phyloP scores from a whole-genome alignment of 2,888 invertebrate genomes.

The Eulithis prunata region DNA sequence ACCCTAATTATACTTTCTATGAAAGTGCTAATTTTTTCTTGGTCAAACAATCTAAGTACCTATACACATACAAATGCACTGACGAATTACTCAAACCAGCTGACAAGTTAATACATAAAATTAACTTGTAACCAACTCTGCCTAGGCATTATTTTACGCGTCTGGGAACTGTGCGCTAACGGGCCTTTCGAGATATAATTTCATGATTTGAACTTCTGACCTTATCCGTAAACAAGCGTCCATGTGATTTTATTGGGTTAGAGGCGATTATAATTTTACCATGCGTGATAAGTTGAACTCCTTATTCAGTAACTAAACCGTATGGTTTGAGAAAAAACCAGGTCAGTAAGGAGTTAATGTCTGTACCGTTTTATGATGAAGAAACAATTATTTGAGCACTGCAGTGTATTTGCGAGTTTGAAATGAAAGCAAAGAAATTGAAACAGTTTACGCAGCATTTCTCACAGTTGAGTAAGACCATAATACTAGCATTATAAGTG shows the following conservation, averaged over 20 bases:
- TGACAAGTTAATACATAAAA: constrained; percentile 40
- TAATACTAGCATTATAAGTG: constrained; percentile 47
- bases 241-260: constrained; percentile 45
- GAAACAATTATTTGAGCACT: constrained; percentile 34
- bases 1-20: constrained; percentile 43
- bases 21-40: constrained; percentile 24
- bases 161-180: constrained; percentile 36
- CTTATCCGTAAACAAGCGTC: constrained; percentile 49
- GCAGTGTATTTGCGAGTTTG: constrained; percentile 37
- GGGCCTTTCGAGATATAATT: constrained; percentile 42
- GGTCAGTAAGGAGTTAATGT: constrained; percentile 49
- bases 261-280: constrained; percentile 44
- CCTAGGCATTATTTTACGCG: constrained; percentile 34
- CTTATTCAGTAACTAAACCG: constrained; percentile 40
- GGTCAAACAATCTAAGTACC: constrained; percentile 2
- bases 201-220: constrained; percentile 55
- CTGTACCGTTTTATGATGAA: constrained; percentile 45
- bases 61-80: constrained; percentile 8
- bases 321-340: constrained; percentile 44
- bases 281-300: constrained; percentile 48
- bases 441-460: constrained; percentile 55
- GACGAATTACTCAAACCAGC: constrained; percentile 25
- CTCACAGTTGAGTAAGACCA: constrained; percentile 56
- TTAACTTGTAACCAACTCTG: constrained; percentile 36
- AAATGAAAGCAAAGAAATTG: constrained; percentile 43